A percentile compares a stretch with the other conserved stretches of the same genome.
These are phyloP conservation scores for Marmota monax DNA, from an alignment of 2,113 vertebrate species.

Conservation along the genomic window DNA sequence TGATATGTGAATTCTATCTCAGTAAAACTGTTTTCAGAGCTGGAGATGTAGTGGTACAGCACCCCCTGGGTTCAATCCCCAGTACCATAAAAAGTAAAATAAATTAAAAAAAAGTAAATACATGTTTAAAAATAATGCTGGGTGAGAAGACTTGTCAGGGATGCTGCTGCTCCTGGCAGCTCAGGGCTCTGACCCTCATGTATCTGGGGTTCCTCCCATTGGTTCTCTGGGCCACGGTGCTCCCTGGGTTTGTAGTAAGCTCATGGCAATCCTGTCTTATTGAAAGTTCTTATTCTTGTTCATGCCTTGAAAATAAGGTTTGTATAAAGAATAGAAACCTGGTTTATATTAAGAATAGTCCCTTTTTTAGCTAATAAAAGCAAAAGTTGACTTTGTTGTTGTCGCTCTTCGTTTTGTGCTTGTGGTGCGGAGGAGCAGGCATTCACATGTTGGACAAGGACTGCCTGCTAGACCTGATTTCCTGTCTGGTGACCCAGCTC, in stretches of 20 bases:
- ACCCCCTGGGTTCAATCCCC: too few species aligned
- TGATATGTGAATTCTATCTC: background rate
- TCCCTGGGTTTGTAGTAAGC: background rate
- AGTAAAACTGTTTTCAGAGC: background rate
- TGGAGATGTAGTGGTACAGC: background rate
- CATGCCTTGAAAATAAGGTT: background rate
- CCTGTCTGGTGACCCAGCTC: slow-evolving; percentile 75
- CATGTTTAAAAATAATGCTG: background rate
- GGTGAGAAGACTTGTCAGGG: background rate
- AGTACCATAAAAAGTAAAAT: too few species aligned
- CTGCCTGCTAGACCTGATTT: slow-evolving; percentile 67
- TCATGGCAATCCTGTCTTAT: background rate
- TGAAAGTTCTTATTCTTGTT: background rate
- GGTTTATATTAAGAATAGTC: background rate
- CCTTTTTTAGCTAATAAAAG: slow-evolving; percentile 19
- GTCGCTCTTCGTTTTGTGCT: slow-evolving; percentile 4
- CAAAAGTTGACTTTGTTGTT: background rate
- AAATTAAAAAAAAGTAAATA: background rate
- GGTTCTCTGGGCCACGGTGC: background rate
- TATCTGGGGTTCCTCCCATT: background rate
- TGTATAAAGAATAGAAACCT: background rate
- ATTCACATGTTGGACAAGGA: background rate
- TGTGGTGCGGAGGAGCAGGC: background rate
- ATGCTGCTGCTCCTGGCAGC: rapidly evolving
- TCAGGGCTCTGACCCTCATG: background rate